Percentiles rank a stretch among this genome's conserved stretches.
These are phyloP conservation scores for Fistularia tabacaria DNA, from an alignment of 2,797 vertebrate species.

Conservation along the genomic window DNA sequence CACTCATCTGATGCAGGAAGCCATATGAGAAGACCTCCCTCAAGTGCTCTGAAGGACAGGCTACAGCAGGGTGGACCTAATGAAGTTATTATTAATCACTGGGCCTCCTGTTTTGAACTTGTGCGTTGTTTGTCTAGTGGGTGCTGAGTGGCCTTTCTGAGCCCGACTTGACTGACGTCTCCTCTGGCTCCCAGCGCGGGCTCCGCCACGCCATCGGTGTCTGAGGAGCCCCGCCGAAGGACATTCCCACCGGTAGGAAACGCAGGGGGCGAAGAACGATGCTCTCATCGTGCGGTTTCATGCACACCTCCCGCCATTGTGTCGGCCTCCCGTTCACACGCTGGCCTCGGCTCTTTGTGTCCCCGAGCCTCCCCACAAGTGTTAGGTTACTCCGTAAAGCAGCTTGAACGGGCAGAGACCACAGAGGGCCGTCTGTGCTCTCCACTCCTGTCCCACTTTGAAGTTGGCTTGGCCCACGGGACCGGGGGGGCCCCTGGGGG, in stretches of 20 bases:
- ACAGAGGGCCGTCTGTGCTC: slow-evolving; percentile 65
- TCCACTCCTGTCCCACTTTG: slow-evolving; percentile 69
- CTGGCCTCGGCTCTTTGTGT: too few species aligned
- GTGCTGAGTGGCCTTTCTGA: slow-evolving; percentile 64
- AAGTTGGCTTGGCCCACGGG: slow-evolving; percentile 60
- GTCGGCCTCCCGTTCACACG: slow-evolving; percentile 25
- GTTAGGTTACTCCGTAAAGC: slow-evolving; percentile 70
- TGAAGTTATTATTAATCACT: slow-evolving; percentile 80
- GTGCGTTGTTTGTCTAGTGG: slow-evolving; percentile 71
- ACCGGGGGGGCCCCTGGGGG: not conserved
- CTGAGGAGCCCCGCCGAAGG: slow-evolving; percentile 13
- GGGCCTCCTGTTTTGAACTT: slow-evolving; percentile 70
- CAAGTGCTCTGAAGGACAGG: slow-evolving; percentile 76
- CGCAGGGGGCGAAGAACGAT: too few species aligned
- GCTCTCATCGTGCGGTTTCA: not conserved
- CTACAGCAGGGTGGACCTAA: slow-evolving; percentile 69
- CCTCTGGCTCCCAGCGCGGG: slow-evolving; percentile 22
- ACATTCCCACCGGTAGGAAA: not conserved
- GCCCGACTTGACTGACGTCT: slow-evolving; percentile 38
- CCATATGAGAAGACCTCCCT: slow-evolving; percentile 74
- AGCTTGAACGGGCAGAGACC: slow-evolving; percentile 66
- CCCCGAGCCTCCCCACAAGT: slow-evolving; percentile 45
- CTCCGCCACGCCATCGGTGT: slow-evolving; percentile 20
- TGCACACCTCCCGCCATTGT: slow-evolving; percentile 24
- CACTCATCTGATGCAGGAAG: slow-evolving; percentile 76